These are phyloP conservation scores for Drosophila arawakana DNA, from an alignment of 1,140 invertebrate genomes.

Conservation along the genomic window DNA sequence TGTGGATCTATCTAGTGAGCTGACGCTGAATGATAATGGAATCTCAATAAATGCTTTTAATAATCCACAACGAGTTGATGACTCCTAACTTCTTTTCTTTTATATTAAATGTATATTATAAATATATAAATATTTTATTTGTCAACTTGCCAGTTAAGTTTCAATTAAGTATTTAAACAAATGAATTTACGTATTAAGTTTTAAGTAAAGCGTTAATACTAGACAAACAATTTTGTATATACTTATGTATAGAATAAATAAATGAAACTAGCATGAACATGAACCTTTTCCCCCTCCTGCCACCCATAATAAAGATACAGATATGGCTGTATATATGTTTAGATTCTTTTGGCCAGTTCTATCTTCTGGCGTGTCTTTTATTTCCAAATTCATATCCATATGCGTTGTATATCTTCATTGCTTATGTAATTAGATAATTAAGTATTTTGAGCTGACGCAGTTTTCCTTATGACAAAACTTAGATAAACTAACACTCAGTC, in stretches of 20 bases:
- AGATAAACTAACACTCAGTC: slow-evolving; percentile 6
- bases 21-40: slow-evolving; percentile 79
- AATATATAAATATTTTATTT: slow-evolving; percentile 1
- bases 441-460: slow-evolving; percentile 1
- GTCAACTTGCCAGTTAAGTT: not conserved
- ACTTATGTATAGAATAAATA: slow-evolving; percentile 29
- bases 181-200: slow-evolving; percentile 20
- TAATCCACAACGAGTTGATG: slow-evolving; percentile 51
- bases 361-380: slow-evolving; percentile 29
- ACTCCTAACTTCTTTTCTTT: slow-evolving; percentile 6
- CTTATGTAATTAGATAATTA: not conserved
- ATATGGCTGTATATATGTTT: not conserved
- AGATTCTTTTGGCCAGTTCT: not conserved
- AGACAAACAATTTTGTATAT: slow-evolving; percentile 29
- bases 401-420: not conserved
- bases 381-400: slow-evolving; percentile 12
- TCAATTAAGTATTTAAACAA: slow-evolving; percentile 31
- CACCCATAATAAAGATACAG: slow-evolving; percentile 21
- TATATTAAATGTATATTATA: slow-evolving; percentile 21
- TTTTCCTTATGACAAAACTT: not conserved
- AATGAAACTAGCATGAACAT: slow-evolving; percentile 8
- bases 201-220: not conserved
- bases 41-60: slow-evolving; percentile 62
- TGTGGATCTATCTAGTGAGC: slow-evolving; percentile 67
- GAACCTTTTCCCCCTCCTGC: not conserved